Evolutionary conservation across 2,113 vertebrate species (phyloP), one percentile per base, ranked within the genome.

Genomic region (Myrmecophaga tridactyla): DNA sequence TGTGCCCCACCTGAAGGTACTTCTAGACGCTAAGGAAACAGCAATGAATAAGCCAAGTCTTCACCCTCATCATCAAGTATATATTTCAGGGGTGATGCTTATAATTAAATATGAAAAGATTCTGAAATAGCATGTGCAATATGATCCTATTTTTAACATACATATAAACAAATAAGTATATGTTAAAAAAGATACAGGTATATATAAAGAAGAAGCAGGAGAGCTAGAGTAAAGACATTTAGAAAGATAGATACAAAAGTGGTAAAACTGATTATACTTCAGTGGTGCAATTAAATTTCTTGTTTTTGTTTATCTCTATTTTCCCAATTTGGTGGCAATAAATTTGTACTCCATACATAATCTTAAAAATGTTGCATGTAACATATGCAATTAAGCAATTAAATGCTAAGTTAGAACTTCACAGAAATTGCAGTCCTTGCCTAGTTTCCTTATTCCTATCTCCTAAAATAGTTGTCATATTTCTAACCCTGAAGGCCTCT

Each of bases 301-400:
- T 77, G 36, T 53, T 48, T 80, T 39, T 60, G 7, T 77, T 48
- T 31, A 39, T 89, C 46, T 93, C 21, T 83, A 76, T 81, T 92
- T 97, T 94, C 85, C 70, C 82, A 77, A 83, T 70, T 82, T 85
- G 41, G n/a, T 51, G 2, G 6, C 14, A 88, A 63, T 72, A 78
- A 90, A 73, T 34, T 70, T 83, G 17, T 75, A 43, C 43, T 90
- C 92, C 93, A 67, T 88, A 39, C 25, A 92, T 51, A 62, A 69
- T 80, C 21, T 86, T 87, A 31, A 94, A 90, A 94, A n/a, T 56
- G 27, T 65, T 87, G 9, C 43, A 0, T 72, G 6, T 77, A 63
- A 58, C 43, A 20, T 73, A n/a, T 82, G 62, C 70, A 72, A 73
- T 77, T 41, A 80, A 89, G 78, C 48, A 81, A 90, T 23, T 58